These are phyloP conservation scores for Drosophila ananassae DNA, from an alignment of 1,140 invertebrate genomes.

Conservation along the genomic window DNA sequence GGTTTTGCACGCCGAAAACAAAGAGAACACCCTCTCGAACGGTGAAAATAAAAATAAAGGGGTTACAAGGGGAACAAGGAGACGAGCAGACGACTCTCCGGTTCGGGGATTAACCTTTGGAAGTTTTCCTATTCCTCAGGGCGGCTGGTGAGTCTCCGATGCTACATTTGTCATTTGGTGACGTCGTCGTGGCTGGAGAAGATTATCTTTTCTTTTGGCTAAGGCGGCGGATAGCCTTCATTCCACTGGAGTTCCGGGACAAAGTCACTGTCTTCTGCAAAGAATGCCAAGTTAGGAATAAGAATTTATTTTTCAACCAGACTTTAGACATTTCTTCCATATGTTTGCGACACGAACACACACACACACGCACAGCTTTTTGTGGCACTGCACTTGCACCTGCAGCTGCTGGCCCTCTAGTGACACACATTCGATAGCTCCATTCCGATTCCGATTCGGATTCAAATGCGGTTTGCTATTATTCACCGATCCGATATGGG, in stretches of 20 bases:
- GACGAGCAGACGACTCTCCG: constrained; percentile 2
- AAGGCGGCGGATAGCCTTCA: background rate
- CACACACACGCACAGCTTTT: constrained; percentile 2
- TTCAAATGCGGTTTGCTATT: constrained; percentile 35
- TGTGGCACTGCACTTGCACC: constrained; percentile 5
- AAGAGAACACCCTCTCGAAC: constrained; percentile 66
- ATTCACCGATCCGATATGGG: constrained; percentile 30
- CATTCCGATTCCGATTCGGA: constrained; percentile 1
- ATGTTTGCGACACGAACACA: constrained; percentile 59
- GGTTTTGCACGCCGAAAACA: constrained; percentile 55
- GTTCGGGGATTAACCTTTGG: constrained; percentile 33
- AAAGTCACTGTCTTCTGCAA: constrained; percentile 34
- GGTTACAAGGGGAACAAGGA: constrained; percentile 10
- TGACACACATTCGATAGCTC: constrained; percentile 71
- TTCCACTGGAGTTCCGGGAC: constrained; percentile 10
- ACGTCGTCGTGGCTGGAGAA: constrained; percentile 11
- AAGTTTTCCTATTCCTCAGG: constrained; percentile 43
- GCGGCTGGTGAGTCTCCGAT: constrained; percentile 50
- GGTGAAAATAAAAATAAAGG: constrained; percentile 36
- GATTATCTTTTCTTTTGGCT: constrained; percentile 8
- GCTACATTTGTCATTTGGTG: constrained; percentile 64
- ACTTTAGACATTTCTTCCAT: constrained; percentile 43
- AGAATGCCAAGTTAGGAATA: constrained; percentile 46
- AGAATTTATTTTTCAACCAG: background rate
- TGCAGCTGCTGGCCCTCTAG: constrained; percentile 11